Evolutionary conservation across 2,797 vertebrate species (phyloP).

Genomic region (Cossypha polioptera): DNA sequence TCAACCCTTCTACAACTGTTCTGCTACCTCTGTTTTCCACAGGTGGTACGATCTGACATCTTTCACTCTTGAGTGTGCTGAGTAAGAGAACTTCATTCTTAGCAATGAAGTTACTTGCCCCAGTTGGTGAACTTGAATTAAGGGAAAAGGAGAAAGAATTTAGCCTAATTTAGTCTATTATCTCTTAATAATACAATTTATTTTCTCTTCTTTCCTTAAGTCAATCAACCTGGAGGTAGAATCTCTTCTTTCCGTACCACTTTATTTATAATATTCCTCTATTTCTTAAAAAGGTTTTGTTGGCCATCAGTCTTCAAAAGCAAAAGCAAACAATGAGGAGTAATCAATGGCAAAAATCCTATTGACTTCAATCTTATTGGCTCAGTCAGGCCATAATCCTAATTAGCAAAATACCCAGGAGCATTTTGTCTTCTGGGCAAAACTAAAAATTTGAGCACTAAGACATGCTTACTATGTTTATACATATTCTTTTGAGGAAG

Average conservation of each 20-base stretch:
- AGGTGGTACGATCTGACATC: neutral
- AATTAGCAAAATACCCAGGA: neutral
- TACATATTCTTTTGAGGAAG: neutral
- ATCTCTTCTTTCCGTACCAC: neutral
- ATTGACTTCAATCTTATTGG: neutral
- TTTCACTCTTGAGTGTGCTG: neutral
- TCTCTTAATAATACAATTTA: neutral
- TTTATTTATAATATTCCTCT: neutral
- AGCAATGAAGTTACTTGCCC: neutral
- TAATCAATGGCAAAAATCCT: neutral
- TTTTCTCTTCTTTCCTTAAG: neutral
- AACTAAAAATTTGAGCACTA: neutral
- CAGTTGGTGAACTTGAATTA: neutral
- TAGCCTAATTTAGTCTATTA: neutral
- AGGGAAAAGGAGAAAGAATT: neutral
- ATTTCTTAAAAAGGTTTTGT: neutral
- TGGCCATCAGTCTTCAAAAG: neutral
- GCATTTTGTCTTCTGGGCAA: neutral
- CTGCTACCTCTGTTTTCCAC: neutral
- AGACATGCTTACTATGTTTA: neutral
- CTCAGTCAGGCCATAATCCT: neutral
- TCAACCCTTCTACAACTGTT: neutral
- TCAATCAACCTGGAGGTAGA: neutral
- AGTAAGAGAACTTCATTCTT: neutral
- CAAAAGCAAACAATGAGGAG: neutral